Evolutionary conservation across 23 tunicate species (phyloP).

Genomic region (Halocynthia aurantium): DNA sequence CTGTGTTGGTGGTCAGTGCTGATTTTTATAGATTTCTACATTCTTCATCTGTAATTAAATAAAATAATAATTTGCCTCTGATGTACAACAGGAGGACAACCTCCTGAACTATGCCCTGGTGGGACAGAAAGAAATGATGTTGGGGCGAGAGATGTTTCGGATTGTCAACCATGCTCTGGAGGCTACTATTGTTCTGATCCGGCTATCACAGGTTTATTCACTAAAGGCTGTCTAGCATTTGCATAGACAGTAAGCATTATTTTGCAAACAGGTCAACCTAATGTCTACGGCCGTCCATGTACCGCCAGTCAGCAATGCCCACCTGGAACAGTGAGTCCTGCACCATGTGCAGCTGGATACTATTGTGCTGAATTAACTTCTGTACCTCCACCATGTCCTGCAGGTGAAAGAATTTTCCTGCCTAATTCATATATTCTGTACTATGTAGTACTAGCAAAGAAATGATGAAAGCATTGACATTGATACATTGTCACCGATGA

Average conservation of each 20-base stretch:
- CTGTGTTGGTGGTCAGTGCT: constrained; percentile 67
- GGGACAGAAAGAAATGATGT: constrained; percentile 55
- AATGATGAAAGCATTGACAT: too few species aligned
- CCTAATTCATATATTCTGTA: too few species aligned
- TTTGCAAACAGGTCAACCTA: constrained; percentile 13
- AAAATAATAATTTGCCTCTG: not conserved
- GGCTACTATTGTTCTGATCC: constrained; percentile 98
- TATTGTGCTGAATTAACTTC: constrained; percentile 62
- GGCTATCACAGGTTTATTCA: constrained; percentile 22
- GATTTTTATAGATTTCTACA: not conserved
- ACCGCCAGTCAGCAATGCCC: constrained; percentile 69
- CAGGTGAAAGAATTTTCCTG: not conserved
- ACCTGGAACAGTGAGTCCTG: constrained; percentile 22
- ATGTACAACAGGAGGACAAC: constrained; percentile 56
- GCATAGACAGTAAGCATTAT: not conserved
- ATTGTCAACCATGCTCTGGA: constrained; percentile 69
- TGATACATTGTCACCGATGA: too few species aligned
- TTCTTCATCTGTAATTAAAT: not conserved
- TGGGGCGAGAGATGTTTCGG: constrained; percentile 51
- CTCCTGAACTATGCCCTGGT: constrained; percentile 77
- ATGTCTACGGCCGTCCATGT: constrained; percentile 20
- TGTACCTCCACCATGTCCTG: constrained; percentile 23
- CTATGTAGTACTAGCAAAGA: too few species aligned
- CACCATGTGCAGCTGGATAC: constrained; percentile 81
- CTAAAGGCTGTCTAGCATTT: too few species aligned